Percentiles rank a stretch among this genome's conserved stretches.
Evolutionary conservation across 2,113 vertebrate species (phyloP).

Genomic region (Rhinichthys klamathensis): DNA sequence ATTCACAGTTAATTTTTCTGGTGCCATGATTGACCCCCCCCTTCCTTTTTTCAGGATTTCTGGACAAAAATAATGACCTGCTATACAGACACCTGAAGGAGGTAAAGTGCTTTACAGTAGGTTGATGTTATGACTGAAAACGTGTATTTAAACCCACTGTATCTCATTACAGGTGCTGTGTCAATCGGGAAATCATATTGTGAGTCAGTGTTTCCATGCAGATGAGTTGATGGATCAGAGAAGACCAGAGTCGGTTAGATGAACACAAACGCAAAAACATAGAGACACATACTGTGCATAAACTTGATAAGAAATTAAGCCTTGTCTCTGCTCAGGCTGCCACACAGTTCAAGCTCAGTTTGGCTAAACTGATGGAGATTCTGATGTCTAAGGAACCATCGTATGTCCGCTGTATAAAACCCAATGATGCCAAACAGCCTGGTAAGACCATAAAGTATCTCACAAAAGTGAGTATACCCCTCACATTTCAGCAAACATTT

Average conservation of each 20-base stretch:
- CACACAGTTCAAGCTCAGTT: slow-evolving; percentile 94
- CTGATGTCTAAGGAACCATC: slow-evolving; percentile 97
- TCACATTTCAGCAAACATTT: no score
- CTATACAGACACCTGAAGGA: slow-evolving; percentile 96
- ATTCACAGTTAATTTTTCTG: neutral
- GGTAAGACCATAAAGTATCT: slow-evolving; percentile 59
- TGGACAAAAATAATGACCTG: slow-evolving; percentile 97
- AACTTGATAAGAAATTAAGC: neutral
- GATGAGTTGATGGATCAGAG: slow-evolving; percentile 92
- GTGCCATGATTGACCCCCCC: neutral
- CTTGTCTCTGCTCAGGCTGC: slow-evolving; percentile 79
- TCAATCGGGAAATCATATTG: slow-evolving; percentile 88
- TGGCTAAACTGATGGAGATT: slow-evolving; percentile 93
- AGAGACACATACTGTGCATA: neutral
- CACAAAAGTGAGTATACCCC: no score
- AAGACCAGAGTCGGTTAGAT: slow-evolving; percentile 88
- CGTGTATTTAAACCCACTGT: slow-evolving; percentile 56
- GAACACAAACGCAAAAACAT: neutral
- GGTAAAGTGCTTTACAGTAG: slow-evolving; percentile 67
- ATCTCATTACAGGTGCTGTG: slow-evolving; percentile 84
- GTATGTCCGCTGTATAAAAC: slow-evolving; percentile 96
- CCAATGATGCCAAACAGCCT: slow-evolving; percentile 93
- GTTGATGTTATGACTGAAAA: neutral
- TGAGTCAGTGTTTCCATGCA: slow-evolving; percentile 88
- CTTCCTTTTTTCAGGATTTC: slow-evolving; percentile 80